Base-by-base conservation (phyloP, 2,113 vertebrate species). In the Ellobius talpinus region DNA sequence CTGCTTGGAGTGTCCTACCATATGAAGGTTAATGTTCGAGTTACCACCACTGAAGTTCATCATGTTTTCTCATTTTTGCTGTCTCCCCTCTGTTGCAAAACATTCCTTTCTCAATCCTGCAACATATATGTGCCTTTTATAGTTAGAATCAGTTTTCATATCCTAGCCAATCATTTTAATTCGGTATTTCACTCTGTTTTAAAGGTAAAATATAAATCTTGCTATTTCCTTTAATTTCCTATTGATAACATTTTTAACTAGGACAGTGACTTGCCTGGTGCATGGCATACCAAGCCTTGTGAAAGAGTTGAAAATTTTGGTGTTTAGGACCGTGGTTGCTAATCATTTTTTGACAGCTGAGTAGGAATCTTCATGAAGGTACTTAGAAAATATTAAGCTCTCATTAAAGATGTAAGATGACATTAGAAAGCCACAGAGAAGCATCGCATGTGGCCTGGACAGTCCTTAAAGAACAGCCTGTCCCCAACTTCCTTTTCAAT, bases 51-150 rank as follows among this genome's bases (percentile, higher is more conserved):
- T 74, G 81, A 91, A 72, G 85, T 87, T 87, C 72, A 39, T 58
- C 39, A n/a, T 74, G 17, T 50, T 94, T 94, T 85, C n/a, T 79
- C n/a, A 70, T 91, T 66, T 87, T 87, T 77, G 16, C 7, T 72
- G 0, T 85, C 81, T 94, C 4, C 26, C n/a, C 13, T 78, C 9
- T 87, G 79, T 39, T 88, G 73, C 84, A 91, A 90, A 86, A 45
- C 21, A 26, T 52, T 73, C 8, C 47, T 19, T 77, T 87, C 55
- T 36, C 39, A 87, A 76, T 93, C 36, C 5, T 47, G n/a, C 39
- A 65, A 12, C 58, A 42, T 94, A 5, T 42, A 36, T 76, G 29
- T 96, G 45, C 65, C 63, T 82, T 89, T 89, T 6, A 81, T 65
- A 61, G 76, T 90, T 58, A 70, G 47, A 58, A 70, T 90, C 42